Base-by-base conservation (phyloP, 37 sponge, comb jelly and placozoan genomes). In the Theonella swinhoei region DNA sequence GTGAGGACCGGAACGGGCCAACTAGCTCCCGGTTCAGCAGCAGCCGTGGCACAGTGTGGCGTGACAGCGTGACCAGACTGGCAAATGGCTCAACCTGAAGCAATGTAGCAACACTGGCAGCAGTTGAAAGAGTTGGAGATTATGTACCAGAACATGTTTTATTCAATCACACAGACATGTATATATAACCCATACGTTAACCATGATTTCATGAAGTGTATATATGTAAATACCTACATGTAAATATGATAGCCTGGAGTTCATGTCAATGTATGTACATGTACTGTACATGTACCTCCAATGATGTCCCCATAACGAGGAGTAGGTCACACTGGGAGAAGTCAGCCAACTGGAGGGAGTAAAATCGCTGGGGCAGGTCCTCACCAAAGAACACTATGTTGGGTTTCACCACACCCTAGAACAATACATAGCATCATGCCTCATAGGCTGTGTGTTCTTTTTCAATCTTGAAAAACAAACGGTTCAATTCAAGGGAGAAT, bases 331-430 rank as follows among this genome's bases (percentile, higher is more conserved):
- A 98, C 63, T 85, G 62, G 38, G 80, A 43, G 70, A 95, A 88
- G 77, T 98, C 98, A 19, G 17, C 25, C 19, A 64, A 69, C 22
- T 89, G 87, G n/a, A 98, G 89, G 36, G 84, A 69, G 82, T 93
- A 81, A 69, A 98, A 98, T 22, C 92, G 68, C 36, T 64, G 35
- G 25, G 98, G 98, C 5, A 98, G 90, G 31, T 91, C 90, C 64
- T 98, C 94, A 25, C 98, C 96, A 87, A 98, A 98, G 88, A 98
- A 94, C 62, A 98, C 98, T 73, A 98, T 91, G 83, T 95, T 92
- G 0, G 98, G 96, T 61, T 98, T 98, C 61, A 93, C 91, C 29
- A 93, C 41, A 7, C 98, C 94, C 90, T 93, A 33, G 0, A 75
- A 4, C 19, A 42, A 69, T 47, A 47, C n/a, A n/a, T n/a, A n/a